Conservation (phyloP, 1,140 invertebrate species). For the Heliothis virescens region DNA sequence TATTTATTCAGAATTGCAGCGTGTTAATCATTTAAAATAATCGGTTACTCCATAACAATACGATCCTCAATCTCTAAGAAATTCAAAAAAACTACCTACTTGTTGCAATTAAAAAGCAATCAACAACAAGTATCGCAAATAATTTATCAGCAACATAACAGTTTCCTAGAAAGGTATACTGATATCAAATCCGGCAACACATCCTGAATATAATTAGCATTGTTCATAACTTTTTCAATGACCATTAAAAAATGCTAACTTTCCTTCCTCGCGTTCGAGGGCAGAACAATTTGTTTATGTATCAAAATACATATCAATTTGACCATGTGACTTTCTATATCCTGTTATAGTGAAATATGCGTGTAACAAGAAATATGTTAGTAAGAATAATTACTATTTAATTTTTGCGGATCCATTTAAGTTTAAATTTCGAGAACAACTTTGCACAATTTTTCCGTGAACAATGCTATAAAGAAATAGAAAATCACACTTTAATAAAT, state of each 20-base stretch:
- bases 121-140: not conserved
- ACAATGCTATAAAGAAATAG: no score
- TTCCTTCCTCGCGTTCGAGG: slow-evolving; percentile 35
- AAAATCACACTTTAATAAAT: no score
- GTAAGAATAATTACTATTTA: not conserved
- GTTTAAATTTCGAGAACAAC: not conserved
- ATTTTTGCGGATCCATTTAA: slow-evolving; percentile 15
- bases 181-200: slow-evolving; percentile 26
- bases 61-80: not conserved
- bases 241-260: slow-evolving; percentile 1
- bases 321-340: slow-evolving; percentile 17
- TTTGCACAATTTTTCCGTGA: not conserved
- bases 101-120: slow-evolving; percentile 18
- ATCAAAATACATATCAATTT: slow-evolving; percentile 29
- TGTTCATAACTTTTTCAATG: slow-evolving; percentile 20
- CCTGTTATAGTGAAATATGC: slow-evolving; percentile 20
- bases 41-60: not conserved
- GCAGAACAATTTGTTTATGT: slow-evolving; percentile 22
- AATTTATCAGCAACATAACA: slow-evolving; percentile 6
- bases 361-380: not conserved
- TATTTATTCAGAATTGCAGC: no score
- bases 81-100: not conserved
- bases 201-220: slow-evolving; percentile 32
- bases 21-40: not conserved
- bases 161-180: slow-evolving; percentile 19